Evolutionary conservation across 2,113 vertebrate genomes (phyloP).

Genomic region (Rhea pennata): DNA sequence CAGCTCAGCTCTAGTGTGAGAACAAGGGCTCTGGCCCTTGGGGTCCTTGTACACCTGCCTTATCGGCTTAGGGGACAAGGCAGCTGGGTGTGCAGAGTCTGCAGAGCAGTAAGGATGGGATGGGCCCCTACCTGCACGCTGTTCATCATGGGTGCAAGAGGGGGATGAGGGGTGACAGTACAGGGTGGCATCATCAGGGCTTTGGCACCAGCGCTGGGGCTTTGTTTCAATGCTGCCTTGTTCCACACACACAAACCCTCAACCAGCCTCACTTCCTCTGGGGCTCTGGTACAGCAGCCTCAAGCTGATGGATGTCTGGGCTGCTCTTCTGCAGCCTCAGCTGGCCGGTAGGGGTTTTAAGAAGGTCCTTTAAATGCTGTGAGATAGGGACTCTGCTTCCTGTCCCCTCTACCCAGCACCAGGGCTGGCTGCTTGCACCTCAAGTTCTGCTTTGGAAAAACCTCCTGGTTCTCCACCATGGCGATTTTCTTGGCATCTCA

Average conservation of each 20-base stretch:
- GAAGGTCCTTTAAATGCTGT: neutral
- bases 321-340: neutral
- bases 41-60: neutral
- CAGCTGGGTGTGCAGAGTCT: neutral
- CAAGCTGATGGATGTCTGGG: neutral
- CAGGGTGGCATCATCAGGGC: neutral
- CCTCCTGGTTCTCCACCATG: neutral
- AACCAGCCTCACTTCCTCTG: accelerated
- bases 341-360: neutral
- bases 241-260: neutral
- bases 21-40: neutral
- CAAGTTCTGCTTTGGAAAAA: neutral
- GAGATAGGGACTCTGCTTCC: neutral
- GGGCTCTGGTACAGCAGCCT: neutral
- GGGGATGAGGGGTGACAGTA: neutral
- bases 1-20: neutral
- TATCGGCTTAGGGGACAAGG: neutral
- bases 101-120: too few relatives aligned
- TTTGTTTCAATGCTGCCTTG: neutral
- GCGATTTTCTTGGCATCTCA: neutral
- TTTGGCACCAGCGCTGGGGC: accelerated
- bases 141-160: neutral
- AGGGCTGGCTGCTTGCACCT: neutral
- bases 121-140: neutral
- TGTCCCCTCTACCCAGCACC: neutral